Conservation (phyloP, 2,797 vertebrate genomes). For the Petrocephalus schoutedeni region DNA sequence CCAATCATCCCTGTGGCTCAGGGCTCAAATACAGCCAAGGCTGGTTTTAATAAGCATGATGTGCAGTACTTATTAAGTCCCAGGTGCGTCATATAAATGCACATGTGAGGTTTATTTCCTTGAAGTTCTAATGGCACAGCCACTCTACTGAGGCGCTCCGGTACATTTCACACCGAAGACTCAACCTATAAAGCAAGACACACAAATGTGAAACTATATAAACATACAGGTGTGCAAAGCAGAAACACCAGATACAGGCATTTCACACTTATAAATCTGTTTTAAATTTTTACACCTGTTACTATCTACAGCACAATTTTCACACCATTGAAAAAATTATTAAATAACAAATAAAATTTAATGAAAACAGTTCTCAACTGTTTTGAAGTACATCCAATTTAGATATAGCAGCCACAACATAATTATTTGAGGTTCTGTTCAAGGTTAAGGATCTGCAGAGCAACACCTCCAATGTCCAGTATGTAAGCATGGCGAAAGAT, state of each 20-base stretch:
- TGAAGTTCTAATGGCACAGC: neutral
- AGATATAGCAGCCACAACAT: neutral
- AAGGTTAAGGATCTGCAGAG: neutral
- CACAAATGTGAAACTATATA: neutral
- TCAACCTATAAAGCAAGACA: neutral
- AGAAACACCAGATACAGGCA: neutral
- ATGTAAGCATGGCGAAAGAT: neutral
- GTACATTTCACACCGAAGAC: neutral
- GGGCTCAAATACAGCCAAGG: neutral
- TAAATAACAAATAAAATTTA: neutral
- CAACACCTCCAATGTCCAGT: neutral
- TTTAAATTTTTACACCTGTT: neutral
- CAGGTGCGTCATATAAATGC: slow-evolving; percentile 12
- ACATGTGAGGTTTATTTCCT: slow-evolving; percentile 7
- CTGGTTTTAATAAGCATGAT: slow-evolving; percentile 12
- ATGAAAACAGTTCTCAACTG: neutral
- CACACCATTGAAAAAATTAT: neutral
- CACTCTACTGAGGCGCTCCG: neutral
- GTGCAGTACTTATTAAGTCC: slow-evolving; percentile 17
- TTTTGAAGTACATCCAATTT: neutral
- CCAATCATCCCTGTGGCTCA: neutral
- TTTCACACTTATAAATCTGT: neutral
- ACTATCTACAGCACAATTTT: neutral
- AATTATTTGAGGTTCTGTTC: neutral
- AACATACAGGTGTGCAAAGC: too few species aligned